A percentile compares a stretch with the other conserved stretches of the same genome.
phyloP scores from a whole-genome alignment of 2,113 vertebrate species.

The Anolis carolinensis region DNA sequence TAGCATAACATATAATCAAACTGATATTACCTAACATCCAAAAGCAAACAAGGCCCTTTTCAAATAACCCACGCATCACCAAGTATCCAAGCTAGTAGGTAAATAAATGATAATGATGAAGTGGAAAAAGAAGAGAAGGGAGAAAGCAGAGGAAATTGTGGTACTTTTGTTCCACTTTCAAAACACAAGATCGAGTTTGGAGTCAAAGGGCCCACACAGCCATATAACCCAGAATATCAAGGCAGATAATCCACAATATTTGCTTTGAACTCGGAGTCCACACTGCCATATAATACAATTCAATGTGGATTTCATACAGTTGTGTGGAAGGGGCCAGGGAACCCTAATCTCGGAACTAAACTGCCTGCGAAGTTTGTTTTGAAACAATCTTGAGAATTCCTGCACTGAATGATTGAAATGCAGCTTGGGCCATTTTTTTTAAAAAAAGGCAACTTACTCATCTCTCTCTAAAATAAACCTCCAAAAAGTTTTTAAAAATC shows the following conservation, averaged over 20 bases:
- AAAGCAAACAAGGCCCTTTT: too few relatives aligned
- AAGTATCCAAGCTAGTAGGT: too few relatives aligned
- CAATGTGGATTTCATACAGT: too few relatives aligned
- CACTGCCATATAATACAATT: too few relatives aligned
- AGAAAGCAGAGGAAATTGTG: background rate
- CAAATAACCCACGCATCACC: too few relatives aligned
- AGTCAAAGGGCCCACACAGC: background rate
- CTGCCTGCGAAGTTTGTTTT: background rate
- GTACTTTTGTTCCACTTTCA: background rate
- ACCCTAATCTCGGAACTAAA: background rate
- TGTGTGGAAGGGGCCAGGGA: background rate
- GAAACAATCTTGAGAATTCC: background rate
- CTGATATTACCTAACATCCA: too few relatives aligned
- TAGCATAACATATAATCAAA: too few relatives aligned
- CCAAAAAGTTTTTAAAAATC: constrained; percentile 19
- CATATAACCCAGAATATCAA: too few relatives aligned
- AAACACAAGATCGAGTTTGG: background rate
- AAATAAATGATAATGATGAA: too few relatives aligned
- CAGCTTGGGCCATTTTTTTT: background rate
- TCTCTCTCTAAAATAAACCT: constrained; percentile 35
- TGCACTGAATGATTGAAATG: background rate
- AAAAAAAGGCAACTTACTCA: constrained; percentile 44
- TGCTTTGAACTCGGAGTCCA: too few relatives aligned
- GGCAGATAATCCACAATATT: too few relatives aligned
- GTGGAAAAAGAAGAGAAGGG: too few relatives aligned